These are phyloP conservation scores for Dunckerocampus dactyliophorus DNA, from an alignment of 2,113 vertebrate genomes.

Conservation along the genomic window DNA sequence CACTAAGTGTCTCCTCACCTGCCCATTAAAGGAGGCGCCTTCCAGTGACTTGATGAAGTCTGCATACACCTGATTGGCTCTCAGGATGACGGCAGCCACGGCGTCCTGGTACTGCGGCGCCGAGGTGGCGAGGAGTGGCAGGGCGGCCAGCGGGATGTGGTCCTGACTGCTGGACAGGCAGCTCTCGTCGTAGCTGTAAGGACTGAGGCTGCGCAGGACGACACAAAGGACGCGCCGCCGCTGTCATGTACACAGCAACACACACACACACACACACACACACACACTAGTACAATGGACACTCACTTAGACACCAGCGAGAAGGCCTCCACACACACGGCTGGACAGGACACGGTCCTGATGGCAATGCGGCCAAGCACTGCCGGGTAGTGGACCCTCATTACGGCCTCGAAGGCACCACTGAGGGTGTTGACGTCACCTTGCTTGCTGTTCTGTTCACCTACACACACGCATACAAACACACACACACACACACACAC, in stretches of 20 bases:
- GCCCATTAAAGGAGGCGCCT: constrained; percentile 84
- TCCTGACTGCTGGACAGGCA: constrained; percentile 97
- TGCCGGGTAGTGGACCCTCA: constrained; percentile 91
- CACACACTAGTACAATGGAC: not conserved
- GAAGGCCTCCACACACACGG: constrained; percentile 90
- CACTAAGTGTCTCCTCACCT: constrained; percentile 74
- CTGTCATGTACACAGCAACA: not conserved
- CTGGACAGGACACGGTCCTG: constrained; percentile 89
- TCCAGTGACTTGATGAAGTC: constrained; percentile 92
- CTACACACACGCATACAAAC: constrained; percentile 37
- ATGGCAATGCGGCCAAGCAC: constrained; percentile 87
- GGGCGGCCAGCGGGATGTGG: constrained; percentile 92
- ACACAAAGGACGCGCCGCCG: constrained; percentile 6
- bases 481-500: too few relatives aligned
- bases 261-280: not conserved
- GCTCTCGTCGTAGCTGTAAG: constrained; percentile 91
- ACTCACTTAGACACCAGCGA: constrained; percentile 90
- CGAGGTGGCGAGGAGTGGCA: constrained; percentile 91
- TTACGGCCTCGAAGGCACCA: constrained; percentile 88
- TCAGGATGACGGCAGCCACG: constrained; percentile 84
- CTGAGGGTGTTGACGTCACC: constrained; percentile 90
- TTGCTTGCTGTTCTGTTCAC: constrained; percentile 93
- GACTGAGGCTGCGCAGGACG: constrained; percentile 81
- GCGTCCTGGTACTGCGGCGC: constrained; percentile 95
- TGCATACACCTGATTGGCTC: constrained; percentile 90